phyloP scores from a whole-genome alignment of 2,113 vertebrate species.

The Grantiella picta region DNA sequence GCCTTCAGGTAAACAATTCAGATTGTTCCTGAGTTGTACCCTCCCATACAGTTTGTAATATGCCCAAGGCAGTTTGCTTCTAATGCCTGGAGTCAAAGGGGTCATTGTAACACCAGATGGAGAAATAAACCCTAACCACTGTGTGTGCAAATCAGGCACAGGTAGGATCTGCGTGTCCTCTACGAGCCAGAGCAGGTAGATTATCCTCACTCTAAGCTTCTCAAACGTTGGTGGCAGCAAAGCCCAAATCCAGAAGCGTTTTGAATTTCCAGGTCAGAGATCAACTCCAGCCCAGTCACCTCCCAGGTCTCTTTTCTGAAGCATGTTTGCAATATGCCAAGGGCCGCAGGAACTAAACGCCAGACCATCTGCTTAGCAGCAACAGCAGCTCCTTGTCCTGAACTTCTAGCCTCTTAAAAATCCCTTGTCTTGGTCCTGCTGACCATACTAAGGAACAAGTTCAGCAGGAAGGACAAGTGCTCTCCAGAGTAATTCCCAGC shows the following conservation, averaged over 20 bases:
- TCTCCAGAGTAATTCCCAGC: not conserved
- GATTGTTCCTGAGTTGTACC: not conserved
- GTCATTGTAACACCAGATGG: not conserved
- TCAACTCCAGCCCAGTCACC: not conserved
- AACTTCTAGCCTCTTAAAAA: not conserved
- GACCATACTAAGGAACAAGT: not conserved
- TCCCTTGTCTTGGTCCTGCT: not conserved
- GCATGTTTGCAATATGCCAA: rapidly evolving
- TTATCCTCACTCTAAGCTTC: not conserved
- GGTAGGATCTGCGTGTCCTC: not conserved
- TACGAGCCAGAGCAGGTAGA: not conserved
- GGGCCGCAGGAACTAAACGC: not conserved
- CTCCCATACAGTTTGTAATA: not conserved
- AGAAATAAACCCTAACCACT: not conserved
- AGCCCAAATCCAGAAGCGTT: not conserved
- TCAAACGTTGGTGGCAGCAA: rapidly evolving
- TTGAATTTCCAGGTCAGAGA: not conserved
- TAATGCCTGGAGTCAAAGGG: not conserved
- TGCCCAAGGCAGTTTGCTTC: not conserved
- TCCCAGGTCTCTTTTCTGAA: not conserved
- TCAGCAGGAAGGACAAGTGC: not conserved
- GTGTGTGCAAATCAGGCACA: not conserved
- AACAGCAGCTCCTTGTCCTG: not conserved
- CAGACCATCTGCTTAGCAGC: not conserved
- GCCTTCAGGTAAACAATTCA: not conserved